Conservation (phyloP, 1,140 invertebrate species). For the Drosophila pseudoananassae region DNA sequence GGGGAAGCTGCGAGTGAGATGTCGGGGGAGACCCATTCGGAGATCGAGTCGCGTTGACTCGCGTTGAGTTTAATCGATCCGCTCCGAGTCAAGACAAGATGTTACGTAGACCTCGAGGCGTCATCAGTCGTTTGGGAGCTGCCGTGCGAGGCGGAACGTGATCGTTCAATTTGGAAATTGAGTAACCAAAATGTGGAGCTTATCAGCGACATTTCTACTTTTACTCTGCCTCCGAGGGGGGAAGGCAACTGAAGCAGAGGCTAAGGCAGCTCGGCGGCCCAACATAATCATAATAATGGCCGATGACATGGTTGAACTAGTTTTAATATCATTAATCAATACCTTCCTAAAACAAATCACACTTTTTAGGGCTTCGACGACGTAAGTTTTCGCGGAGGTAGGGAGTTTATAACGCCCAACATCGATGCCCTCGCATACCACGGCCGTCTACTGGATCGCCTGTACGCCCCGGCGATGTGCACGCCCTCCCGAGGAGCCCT, state of each 20-base stretch:
- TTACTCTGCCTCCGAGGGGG: constrained; percentile 37
- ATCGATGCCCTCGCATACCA: constrained; percentile 92
- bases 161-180: constrained; percentile 15
- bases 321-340: constrained; percentile 22
- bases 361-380: constrained; percentile 93
- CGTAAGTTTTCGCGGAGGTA: constrained; percentile 94
- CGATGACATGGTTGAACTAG: constrained; percentile 86
- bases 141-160: constrained; percentile 24
- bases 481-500: constrained; percentile 91
- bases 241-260: constrained; percentile 24
- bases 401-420: constrained; percentile 93
- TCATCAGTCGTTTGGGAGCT: constrained; percentile 37
- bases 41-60: constrained; percentile 12
- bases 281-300: constrained; percentile 87
- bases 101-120: constrained; percentile 28
- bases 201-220: constrained; percentile 63
- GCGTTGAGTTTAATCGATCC: background rate
- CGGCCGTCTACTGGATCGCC: constrained; percentile 90
- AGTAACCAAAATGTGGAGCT: constrained; percentile 50
- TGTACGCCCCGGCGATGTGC: constrained; percentile 91
- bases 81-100: constrained; percentile 23
- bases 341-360: constrained; percentile 1
- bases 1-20: constrained; percentile 7
- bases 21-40: constrained; percentile 6
- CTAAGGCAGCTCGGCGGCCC: constrained; percentile 74